Conservation (phyloP, 2,797 vertebrate species). For the Microctenopoma lineatum region DNA sequence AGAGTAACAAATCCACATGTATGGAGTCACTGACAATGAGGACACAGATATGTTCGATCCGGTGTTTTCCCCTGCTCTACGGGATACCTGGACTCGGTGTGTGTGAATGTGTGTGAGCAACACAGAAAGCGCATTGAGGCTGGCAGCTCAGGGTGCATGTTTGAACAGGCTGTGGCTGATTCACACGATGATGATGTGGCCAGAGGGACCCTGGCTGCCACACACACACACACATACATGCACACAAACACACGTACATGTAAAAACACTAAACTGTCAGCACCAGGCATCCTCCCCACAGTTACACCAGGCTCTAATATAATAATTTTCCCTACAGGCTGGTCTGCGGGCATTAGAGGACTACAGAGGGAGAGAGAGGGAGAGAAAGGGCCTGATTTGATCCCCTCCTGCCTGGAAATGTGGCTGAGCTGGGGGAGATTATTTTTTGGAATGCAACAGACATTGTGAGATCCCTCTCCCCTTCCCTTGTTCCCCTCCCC, state of each 20-base stretch:
- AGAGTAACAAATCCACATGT: conserved; percentile 58
- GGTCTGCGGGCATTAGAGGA: conserved; percentile 78
- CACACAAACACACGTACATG: conserved; percentile 60
- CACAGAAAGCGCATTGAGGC: conserved; percentile 68
- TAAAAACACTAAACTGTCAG: conserved; percentile 70
- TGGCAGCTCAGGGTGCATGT: conserved; percentile 83
- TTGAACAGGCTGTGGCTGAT: conserved; percentile 82
- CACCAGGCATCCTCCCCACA: conserved; percentile 71
- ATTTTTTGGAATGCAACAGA: conserved; percentile 85
- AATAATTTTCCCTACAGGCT: conserved; percentile 80
- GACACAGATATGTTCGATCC: conserved; percentile 36
- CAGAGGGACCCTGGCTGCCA: conserved; percentile 78
- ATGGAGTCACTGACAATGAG: conserved; percentile 45
- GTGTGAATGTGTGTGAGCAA: conserved; percentile 25
- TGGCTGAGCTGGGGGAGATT: conserved; percentile 82
- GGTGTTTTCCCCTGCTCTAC: conserved; percentile 47
- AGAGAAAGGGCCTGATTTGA: conserved; percentile 78
- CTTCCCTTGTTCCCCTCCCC: conserved; percentile 64
- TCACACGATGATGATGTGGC: conserved; percentile 82
- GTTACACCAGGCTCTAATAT: conserved; percentile 76
- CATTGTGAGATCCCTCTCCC: conserved; percentile 79
- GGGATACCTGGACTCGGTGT: conserved; percentile 61
- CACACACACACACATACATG: conserved; percentile 46
- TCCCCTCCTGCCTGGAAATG: conserved; percentile 80
- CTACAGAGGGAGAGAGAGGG: conserved; percentile 69